A percentile compares a stretch with the other conserved stretches of the same genome.
These are phyloP conservation scores for Drosophila melanocephala DNA, from an alignment of 2,888 invertebrate genomes.

Conservation along the genomic window DNA sequence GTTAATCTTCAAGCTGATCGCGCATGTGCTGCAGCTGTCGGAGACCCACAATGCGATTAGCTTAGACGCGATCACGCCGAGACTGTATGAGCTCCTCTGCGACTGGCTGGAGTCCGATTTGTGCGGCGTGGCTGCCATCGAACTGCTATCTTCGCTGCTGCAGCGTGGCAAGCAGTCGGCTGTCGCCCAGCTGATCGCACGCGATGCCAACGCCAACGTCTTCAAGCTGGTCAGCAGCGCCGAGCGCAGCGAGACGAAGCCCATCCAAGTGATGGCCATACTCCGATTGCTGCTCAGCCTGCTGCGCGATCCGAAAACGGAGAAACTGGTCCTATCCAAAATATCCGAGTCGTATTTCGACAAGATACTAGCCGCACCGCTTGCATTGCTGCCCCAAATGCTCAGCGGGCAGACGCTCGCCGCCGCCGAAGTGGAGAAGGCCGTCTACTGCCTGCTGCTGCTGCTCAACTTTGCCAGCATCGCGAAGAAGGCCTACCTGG, in stretches of 20 bases:
- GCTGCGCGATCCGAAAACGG: slow-evolving; percentile 80
- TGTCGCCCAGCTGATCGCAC: slow-evolving; percentile 70
- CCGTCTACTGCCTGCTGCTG: slow-evolving; percentile 78
- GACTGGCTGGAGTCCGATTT: slow-evolving; percentile 81
- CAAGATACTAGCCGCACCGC: slow-evolving; percentile 80
- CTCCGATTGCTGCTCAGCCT: slow-evolving; percentile 77
- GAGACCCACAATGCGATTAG: slow-evolving; percentile 74
- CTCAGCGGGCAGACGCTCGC: slow-evolving; percentile 55
- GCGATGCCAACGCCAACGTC: slow-evolving; percentile 70
- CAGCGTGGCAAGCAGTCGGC: slow-evolving; percentile 64
- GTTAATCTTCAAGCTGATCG: slow-evolving; percentile 77
- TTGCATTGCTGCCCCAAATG: slow-evolving; percentile 73
- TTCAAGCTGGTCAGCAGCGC: slow-evolving; percentile 75
- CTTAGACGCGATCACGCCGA: slow-evolving; percentile 78
- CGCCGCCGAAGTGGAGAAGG: slow-evolving; percentile 79
- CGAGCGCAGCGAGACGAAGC: slow-evolving; percentile 76
- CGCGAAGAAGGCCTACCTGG: slow-evolving; percentile 83
- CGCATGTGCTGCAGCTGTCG: slow-evolving; percentile 75
- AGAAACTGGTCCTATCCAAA: slow-evolving; percentile 82
- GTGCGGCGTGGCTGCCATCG: slow-evolving; percentile 80
- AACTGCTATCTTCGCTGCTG: slow-evolving; percentile 74
- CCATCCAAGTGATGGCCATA: slow-evolving; percentile 75
- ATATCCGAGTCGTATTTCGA: slow-evolving; percentile 84
- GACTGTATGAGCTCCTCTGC: slow-evolving; percentile 78
- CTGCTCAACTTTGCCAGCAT: slow-evolving; percentile 83